Conservation (phyloP, 2,888 invertebrate genomes). For the Andrena bicolor region DNA sequence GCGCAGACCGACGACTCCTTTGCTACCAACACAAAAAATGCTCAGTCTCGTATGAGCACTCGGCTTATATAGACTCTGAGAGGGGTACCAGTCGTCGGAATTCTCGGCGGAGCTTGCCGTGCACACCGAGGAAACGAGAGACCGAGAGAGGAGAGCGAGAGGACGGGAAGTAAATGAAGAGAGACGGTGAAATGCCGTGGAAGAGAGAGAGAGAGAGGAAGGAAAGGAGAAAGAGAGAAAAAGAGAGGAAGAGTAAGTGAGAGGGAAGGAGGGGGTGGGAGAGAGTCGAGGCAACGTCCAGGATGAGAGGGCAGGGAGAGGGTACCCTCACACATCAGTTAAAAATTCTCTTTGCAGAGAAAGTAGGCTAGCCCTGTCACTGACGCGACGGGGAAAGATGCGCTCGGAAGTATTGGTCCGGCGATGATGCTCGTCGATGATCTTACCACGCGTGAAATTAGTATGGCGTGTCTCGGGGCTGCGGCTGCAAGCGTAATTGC, state of each 20-base stretch:
- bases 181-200: slow-evolving; percentile 38
- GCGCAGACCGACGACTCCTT: slow-evolving; percentile 67
- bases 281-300: slow-evolving; percentile 56
- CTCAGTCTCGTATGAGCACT: slow-evolving; percentile 75
- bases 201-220: slow-evolving; percentile 9
- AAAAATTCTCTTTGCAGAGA: slow-evolving; percentile 83
- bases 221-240: slow-evolving; percentile 58
- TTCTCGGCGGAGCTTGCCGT: slow-evolving; percentile 65
- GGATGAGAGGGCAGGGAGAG: slow-evolving; percentile 67
- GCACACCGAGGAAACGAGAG: slow-evolving; percentile 77
- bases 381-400: slow-evolving; percentile 69
- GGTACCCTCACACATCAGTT: slow-evolving; percentile 74
- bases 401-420: slow-evolving; percentile 48
- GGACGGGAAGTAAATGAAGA: slow-evolving; percentile 9
- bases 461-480: neutral
- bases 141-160: slow-evolving; percentile 53
- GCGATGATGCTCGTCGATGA: slow-evolving; percentile 5
- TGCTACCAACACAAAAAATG: slow-evolving; percentile 79
- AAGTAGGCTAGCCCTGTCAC: slow-evolving; percentile 82
- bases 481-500: neutral
- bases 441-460: slow-evolving; percentile 10
- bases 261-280: slow-evolving; percentile 54
- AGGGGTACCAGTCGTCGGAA: slow-evolving; percentile 66
- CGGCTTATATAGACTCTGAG: slow-evolving; percentile 84
- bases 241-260: slow-evolving; percentile 26